phyloP scores from a whole-genome alignment of 2,113 vertebrate species.

The Echinops telfairi region DNA sequence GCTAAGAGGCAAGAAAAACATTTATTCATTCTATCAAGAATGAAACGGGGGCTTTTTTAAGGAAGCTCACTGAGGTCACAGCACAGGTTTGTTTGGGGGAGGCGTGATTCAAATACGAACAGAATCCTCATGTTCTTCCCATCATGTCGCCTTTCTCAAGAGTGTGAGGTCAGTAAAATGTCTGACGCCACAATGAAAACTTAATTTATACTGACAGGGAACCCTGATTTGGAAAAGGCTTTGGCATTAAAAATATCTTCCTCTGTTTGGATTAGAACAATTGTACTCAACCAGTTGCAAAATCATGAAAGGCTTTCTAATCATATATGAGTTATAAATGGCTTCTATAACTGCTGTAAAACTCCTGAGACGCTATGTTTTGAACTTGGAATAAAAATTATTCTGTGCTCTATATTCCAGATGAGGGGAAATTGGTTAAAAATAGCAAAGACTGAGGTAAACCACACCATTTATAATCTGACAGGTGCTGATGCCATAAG shows the following conservation, averaged over 20 bases:
- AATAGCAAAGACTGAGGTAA: background rate
- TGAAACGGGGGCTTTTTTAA: conserved; percentile 3
- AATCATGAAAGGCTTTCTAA: background rate
- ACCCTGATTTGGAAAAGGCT: conserved; percentile 21
- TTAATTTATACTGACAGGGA: background rate
- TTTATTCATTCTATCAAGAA: background rate
- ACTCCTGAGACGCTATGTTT: background rate
- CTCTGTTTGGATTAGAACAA: background rate
- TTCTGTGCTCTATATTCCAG: background rate
- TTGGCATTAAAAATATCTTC: no score
- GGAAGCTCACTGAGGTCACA: background rate
- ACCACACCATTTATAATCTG: background rate
- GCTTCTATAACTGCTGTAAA: background rate
- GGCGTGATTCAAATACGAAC: background rate
- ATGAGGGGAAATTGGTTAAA: background rate
- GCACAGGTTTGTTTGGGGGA: background rate
- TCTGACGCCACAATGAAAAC: background rate
- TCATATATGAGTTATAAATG: background rate
- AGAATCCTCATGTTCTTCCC: conserved; percentile 1
- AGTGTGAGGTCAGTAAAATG: background rate
- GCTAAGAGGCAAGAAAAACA: background rate
- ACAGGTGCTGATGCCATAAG: background rate
- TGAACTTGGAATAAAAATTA: background rate
- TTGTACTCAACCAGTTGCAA: background rate
- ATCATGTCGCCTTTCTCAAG: background rate